Evolutionary conservation across 1,140 invertebrate genomes (phyloP), one percentile per base, ranked within the genome.

Genomic region (Amphibalanus amphitrite): DNA sequence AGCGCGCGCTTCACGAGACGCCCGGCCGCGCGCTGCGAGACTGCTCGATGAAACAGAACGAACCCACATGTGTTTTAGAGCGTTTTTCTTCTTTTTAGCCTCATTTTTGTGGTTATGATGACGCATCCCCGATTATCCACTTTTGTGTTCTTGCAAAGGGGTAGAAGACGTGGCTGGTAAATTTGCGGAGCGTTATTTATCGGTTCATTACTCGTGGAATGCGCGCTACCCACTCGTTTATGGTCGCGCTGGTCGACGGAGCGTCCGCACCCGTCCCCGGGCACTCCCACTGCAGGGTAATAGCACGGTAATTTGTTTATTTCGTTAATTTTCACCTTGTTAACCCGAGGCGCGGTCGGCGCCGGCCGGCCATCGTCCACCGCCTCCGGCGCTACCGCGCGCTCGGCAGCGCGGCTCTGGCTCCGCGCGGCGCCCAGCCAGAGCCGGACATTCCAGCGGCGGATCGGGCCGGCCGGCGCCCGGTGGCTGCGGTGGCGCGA

Each of bases 271-370:
- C 47, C 47, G 47, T 20, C 20, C 47, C 6, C 47, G 10, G 20
- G 20, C 13, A 20, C 47, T 3, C 47, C 13, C 47, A 59, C 13
- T 59, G 47, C 47, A 59, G 17, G 20, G 23, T 59, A 59, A 59
- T 59, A 20, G 47, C 47, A 20, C 47, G 47, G 47, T 59, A 59
- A 59, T 59, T 59, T 59, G 47, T 59, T 59, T 59, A 59, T 59
- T 59, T 59, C 47, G 47, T 59, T 59, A 59, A 59, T 59, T 59
- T 59, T 59, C 47, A 59, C 47, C 47, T 59, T 59, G 47, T 59
- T 59, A 59, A 59, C 47, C 47, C 47, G 47, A 15, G 33, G 33
- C 4, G 4, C 33, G 33, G 33, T 15, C 33, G n/a, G 33, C 33
- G 47, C 47, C 47, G 47, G 47, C 47, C 47, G 17, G n/a, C n/a